phyloP scores from a whole-genome alignment of 1,140 invertebrate genomes.

The Bombus sylvicola region DNA sequence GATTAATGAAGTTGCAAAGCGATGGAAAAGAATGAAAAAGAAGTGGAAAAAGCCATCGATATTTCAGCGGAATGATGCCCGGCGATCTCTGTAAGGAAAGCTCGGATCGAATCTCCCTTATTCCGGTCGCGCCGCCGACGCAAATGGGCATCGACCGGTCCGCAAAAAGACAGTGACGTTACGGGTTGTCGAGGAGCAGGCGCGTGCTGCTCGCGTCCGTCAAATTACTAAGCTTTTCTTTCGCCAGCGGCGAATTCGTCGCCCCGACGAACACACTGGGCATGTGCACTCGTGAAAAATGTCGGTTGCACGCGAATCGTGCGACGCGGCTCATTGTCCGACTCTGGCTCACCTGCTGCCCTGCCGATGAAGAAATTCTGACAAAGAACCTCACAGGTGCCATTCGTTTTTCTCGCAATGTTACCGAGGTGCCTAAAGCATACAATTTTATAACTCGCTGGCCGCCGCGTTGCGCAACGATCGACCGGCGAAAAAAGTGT shows the following conservation, averaged over 20 bases:
- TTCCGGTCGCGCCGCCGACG: background rate
- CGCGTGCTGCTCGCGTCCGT: background rate
- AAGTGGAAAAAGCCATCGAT: background rate
- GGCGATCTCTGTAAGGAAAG: background rate
- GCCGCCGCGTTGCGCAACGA: slow-evolving; percentile 26
- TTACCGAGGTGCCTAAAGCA: slow-evolving; percentile 13
- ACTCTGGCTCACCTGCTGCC: slow-evolving; percentile 54
- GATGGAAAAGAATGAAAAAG: background rate
- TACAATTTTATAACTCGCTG: slow-evolving; percentile 26
- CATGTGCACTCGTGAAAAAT: slow-evolving; percentile 34
- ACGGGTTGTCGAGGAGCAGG: slow-evolving; percentile 1
- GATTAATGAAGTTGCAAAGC: background rate
- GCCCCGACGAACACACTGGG: background rate
- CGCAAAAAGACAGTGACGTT: background rate
- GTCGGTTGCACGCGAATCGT: slow-evolving; percentile 47
- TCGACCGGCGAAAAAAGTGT: background rate
- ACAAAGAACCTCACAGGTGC: slow-evolving; percentile 46
- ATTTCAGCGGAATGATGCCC: background rate
- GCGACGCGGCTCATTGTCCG: slow-evolving; percentile 30
- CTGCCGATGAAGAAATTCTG: slow-evolving; percentile 57
- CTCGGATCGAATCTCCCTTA: background rate
- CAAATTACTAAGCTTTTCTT: slow-evolving; percentile 29
- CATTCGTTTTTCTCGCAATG: slow-evolving; percentile 26
- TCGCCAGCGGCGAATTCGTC: background rate
- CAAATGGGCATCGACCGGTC: background rate